Evolutionary conservation across 1,140 invertebrate species (phyloP).

Genomic region (Pantala flavescens): DNA sequence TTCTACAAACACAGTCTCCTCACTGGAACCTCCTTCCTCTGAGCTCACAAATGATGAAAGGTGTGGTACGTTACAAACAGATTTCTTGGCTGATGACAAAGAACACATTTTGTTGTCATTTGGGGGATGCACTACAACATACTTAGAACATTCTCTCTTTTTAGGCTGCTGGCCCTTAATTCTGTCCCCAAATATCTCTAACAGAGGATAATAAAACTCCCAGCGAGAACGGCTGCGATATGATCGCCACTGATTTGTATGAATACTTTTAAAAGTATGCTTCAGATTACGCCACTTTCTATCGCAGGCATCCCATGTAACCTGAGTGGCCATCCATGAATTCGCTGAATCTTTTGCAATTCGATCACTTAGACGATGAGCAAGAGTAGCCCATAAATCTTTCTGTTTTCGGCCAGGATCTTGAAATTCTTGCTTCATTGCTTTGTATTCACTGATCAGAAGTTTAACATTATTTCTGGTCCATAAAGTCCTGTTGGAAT

Average conservation of each 20-base stretch:
- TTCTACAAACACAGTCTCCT: background rate
- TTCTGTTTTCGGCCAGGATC: background rate
- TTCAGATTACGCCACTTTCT: conserved; percentile 11
- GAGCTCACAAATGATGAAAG: background rate
- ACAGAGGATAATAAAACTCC: background rate
- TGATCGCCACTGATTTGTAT: background rate
- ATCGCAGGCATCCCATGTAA: conserved; percentile 13
- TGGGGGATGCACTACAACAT: background rate
- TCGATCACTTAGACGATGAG: background rate
- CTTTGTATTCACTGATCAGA: conserved; percentile 11
- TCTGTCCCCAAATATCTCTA: background rate
- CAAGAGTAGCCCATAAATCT: background rate
- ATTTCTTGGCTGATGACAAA: background rate
- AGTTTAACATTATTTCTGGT: background rate
- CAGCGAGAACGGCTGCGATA: background rate
- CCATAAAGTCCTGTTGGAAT: background rate
- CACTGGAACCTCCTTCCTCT: background rate
- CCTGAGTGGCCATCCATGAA: background rate
- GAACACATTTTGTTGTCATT: background rate
- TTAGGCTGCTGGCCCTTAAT: background rate
- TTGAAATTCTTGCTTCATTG: background rate
- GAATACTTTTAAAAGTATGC: conserved; percentile 13
- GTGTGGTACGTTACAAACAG: background rate
- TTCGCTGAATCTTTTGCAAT: background rate
- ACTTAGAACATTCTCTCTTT: background rate